Conservation (phyloP, 2,888 invertebrate genomes). For the Pandemis corylana region DNA sequence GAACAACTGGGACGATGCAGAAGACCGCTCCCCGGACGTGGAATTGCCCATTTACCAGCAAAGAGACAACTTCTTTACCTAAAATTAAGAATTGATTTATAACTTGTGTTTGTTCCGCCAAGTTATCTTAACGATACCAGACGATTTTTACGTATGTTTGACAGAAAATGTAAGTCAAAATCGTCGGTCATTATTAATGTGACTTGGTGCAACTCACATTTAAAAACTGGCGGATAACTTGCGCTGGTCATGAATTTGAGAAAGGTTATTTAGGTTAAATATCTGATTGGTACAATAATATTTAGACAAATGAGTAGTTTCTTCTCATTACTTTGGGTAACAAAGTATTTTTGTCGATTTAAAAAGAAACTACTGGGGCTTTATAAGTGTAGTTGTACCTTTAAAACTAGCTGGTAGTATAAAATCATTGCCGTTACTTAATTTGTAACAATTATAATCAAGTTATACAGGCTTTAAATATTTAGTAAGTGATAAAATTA, state of each 20-base stretch:
- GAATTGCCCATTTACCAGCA: slow-evolving; percentile 94
- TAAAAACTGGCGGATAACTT: neutral
- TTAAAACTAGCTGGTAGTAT: neutral
- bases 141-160: too few species aligned
- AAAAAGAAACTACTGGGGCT: neutral
- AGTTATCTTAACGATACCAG: too few species aligned
- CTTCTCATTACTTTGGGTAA: neutral
- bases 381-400: neutral
- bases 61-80: slow-evolving; percentile 92
- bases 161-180: too few species aligned
- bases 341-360: neutral
- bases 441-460: slow-evolving; percentile 36
- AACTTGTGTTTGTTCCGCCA: neutral
- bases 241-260: neutral
- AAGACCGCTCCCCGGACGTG: slow-evolving; percentile 90
- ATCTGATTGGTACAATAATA: slow-evolving; percentile 10
- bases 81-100: slow-evolving; percentile 48
- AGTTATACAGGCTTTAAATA: slow-evolving; percentile 57
- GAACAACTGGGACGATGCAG: slow-evolving; percentile 86
- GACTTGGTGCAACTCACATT: too few species aligned
- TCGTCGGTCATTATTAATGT: too few species aligned
- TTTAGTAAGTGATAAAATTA: slow-evolving; percentile 44
- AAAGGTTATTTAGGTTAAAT: neutral
- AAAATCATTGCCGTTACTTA: neutral
- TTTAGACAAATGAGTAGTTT: slow-evolving; percentile 6